These are phyloP conservation scores for Zoanthus sansibaricus DNA, from an alignment of 92 coral and sea anemone genomes.

Conservation along the genomic window DNA sequence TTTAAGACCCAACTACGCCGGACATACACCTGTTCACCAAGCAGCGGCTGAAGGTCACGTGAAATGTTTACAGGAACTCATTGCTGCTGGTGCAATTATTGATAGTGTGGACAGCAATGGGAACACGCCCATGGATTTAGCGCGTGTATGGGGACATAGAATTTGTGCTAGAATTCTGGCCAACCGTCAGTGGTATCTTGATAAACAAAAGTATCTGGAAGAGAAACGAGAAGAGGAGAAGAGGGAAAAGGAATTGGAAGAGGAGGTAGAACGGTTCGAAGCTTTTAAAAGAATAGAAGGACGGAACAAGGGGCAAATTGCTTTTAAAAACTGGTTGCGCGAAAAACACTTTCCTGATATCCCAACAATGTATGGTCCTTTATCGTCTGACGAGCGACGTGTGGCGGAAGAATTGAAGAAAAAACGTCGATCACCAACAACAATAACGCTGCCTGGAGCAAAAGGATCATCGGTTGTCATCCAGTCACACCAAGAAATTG, in stretches of 20 bases:
- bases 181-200: slow-evolving; percentile 92
- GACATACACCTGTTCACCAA: slow-evolving; percentile 90
- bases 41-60: slow-evolving; percentile 95
- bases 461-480: slow-evolving; percentile 80
- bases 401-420: slow-evolving; percentile 61
- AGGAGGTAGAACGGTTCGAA: slow-evolving; percentile 76
- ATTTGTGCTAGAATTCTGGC: slow-evolving; percentile 88
- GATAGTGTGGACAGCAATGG: slow-evolving; percentile 77
- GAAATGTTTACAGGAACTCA: slow-evolving; percentile 81
- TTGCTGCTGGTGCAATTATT: slow-evolving; percentile 79
- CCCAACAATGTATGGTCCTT: slow-evolving; percentile 88
- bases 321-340: slow-evolving; percentile 84
- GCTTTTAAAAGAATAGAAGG: slow-evolving; percentile 71
- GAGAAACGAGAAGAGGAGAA: slow-evolving; percentile 72
- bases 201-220: slow-evolving; percentile 79
- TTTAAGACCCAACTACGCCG: slow-evolving; percentile 78
- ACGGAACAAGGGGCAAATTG: slow-evolving; percentile 78
- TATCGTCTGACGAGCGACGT: slow-evolving; percentile 79
- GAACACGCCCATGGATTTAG: slow-evolving; percentile 88
- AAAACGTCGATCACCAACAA: slow-evolving; percentile 68
- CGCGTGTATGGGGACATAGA: slow-evolving; percentile 97
- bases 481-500: slow-evolving; percentile 65
- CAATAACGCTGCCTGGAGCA: slow-evolving; percentile 54
- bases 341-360: slow-evolving; percentile 81
- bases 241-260: slow-evolving; percentile 68